A percentile compares a stretch with the other conserved stretches of the same genome.
Evolutionary conservation across 2,888 invertebrate species (phyloP).

Genomic region (Limnephilus rhombicus): DNA sequence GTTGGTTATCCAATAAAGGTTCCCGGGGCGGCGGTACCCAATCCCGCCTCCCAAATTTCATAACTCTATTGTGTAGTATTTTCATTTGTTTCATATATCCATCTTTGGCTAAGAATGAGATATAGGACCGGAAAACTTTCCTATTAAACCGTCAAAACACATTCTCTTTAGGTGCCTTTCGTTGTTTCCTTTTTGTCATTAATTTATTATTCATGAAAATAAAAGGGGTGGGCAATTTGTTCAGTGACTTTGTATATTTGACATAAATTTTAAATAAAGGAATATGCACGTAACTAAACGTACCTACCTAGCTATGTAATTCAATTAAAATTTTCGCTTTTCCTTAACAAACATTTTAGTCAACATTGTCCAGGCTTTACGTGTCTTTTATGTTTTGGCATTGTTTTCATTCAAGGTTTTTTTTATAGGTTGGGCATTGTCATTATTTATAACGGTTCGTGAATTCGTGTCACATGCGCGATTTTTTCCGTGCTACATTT

Average conservation of each 20-base stretch:
- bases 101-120: neutral
- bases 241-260: conserved; percentile 26
- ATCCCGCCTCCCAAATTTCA: too few species aligned
- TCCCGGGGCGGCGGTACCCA: too few species aligned
- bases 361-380: neutral
- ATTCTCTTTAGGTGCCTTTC: neutral
- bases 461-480: neutral
- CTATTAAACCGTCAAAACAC: neutral
- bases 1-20: too few species aligned
- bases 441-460: neutral
- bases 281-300: neutral
- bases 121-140: neutral
- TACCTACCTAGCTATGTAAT: conserved; percentile 5
- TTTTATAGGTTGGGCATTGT: neutral
- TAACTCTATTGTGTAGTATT: too few species aligned
- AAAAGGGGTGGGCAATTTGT: conserved; percentile 6
- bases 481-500: too few species aligned
- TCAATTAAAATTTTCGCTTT: conserved; percentile 51
- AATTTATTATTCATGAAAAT: conserved; percentile 35
- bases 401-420: conserved; percentile 8
- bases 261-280: conserved; percentile 39
- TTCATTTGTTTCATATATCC: too few species aligned
- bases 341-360: conserved; percentile 6
- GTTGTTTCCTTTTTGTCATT: conserved; percentile 20
- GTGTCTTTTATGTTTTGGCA: neutral